Conservation (phyloP, 2,888 invertebrate species). For the Eupithecia subumbrata region DNA sequence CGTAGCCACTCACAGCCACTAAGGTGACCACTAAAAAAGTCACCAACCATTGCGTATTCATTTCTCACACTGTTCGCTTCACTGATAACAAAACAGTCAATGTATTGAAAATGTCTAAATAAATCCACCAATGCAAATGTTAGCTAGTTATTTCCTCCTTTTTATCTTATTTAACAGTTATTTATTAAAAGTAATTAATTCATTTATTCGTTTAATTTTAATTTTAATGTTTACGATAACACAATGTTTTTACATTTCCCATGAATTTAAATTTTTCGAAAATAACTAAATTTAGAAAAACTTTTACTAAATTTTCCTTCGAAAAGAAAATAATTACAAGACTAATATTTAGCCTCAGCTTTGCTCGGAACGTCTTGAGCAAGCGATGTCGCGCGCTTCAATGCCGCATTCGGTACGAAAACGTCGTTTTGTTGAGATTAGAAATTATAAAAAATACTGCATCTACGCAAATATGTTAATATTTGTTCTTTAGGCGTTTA, state of each 20-base stretch:
- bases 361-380: slow-evolving; percentile 17
- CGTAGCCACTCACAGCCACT: slow-evolving; percentile 24
- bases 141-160: neutral
- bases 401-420: slow-evolving; percentile 14
- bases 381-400: slow-evolving; percentile 12
- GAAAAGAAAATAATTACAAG: neutral
- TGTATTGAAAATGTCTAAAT: neutral
- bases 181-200: neutral
- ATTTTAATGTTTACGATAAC: neutral
- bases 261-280: neutral
- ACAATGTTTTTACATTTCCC: neutral
- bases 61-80: slow-evolving; percentile 14
- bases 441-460: slow-evolving; percentile 14
- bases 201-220: neutral
- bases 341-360: neutral
- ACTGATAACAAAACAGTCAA: neutral
- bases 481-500: neutral
- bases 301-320: neutral
- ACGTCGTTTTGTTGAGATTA: slow-evolving; percentile 14
- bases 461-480: neutral
- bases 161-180: neutral
- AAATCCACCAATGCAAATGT: neutral
- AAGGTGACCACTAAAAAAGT: slow-evolving; percentile 16
- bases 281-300: neutral
- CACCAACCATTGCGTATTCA: slow-evolving; percentile 34